phyloP scores from a whole-genome alignment of 2,888 invertebrate genomes.

The Oxycera nigricornis region DNA sequence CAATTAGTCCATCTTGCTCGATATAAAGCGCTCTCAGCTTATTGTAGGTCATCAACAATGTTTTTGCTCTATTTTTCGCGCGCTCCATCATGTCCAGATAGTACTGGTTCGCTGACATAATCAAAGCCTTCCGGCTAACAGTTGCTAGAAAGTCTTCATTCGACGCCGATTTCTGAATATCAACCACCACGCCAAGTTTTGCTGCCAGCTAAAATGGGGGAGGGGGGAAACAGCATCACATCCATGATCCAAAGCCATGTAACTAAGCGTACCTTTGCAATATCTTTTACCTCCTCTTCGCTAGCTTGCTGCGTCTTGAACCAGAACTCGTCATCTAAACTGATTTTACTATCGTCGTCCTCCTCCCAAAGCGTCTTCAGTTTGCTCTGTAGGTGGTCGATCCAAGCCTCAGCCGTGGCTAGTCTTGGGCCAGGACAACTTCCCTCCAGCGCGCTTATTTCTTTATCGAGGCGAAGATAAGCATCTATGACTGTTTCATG shows the following conservation, averaged over 20 bases:
- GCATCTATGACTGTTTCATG: conserved; percentile 53
- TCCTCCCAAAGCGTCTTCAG: conserved; percentile 48
- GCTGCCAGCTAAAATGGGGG: conserved; percentile 59
- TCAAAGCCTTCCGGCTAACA: conserved; percentile 57
- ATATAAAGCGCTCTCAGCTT: conserved; percentile 58
- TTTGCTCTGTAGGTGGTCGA: conserved; percentile 57
- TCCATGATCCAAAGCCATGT: too few species aligned
- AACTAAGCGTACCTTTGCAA: conserved; percentile 42
- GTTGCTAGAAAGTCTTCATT: conserved; percentile 62
- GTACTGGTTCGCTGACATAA: conserved; percentile 54
- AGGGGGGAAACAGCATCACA: too few species aligned
- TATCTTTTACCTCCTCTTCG: conserved; percentile 17
- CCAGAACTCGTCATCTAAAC: conserved; percentile 33
- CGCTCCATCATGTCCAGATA: conserved; percentile 58
- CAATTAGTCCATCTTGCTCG: conserved; percentile 59
- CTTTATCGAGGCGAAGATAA: conserved; percentile 57
- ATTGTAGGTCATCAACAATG: conserved; percentile 54
- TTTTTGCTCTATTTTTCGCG: conserved; percentile 55
- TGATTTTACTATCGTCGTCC: conserved; percentile 26
- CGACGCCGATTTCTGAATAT: conserved; percentile 58
- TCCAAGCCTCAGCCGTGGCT: conserved; percentile 60
- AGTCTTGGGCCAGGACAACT: conserved; percentile 59
- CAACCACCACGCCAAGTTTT: conserved; percentile 56
- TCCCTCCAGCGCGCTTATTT: conserved; percentile 57
- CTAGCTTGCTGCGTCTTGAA: conserved; percentile 23